phyloP scores from a whole-genome alignment of 2,113 vertebrate genomes.

The Dolichotis patagonum region DNA sequence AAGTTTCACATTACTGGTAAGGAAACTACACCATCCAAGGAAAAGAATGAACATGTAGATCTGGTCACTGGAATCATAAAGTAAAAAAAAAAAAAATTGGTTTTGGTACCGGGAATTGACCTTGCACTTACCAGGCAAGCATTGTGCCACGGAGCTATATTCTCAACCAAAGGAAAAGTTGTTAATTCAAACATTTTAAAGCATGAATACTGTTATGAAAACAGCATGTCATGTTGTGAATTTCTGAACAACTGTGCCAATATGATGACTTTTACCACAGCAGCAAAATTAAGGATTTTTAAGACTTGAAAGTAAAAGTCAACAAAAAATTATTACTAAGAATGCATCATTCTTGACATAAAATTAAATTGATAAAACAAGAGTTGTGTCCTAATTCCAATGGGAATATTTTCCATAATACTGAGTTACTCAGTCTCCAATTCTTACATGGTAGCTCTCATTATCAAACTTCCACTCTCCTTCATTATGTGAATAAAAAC shows the following conservation, averaged over 20 bases:
- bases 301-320: not conserved
- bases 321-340: conserved; percentile 1
- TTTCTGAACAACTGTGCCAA: not conserved
- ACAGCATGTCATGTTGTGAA: not conserved
- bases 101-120: no score
- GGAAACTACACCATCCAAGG: not conserved
- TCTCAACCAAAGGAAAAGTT: no score
- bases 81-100: not conserved
- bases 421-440: not conserved
- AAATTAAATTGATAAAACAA: not conserved
- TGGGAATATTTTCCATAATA: not conserved
- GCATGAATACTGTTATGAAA: not conserved
- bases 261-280: not conserved
- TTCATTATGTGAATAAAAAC: not conserved
- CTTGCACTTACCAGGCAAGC: no score
- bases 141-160: no score
- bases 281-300: not conserved
- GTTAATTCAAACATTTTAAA: not conserved
- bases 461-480: not conserved
- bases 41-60: not conserved
- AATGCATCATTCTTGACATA: not conserved
- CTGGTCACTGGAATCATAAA: not conserved
- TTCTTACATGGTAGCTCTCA: not conserved
- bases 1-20: not conserved
- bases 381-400: not conserved